phyloP scores from a whole-genome alignment of 2,888 invertebrate species.

The Rhimphoctona megacephalus region DNA sequence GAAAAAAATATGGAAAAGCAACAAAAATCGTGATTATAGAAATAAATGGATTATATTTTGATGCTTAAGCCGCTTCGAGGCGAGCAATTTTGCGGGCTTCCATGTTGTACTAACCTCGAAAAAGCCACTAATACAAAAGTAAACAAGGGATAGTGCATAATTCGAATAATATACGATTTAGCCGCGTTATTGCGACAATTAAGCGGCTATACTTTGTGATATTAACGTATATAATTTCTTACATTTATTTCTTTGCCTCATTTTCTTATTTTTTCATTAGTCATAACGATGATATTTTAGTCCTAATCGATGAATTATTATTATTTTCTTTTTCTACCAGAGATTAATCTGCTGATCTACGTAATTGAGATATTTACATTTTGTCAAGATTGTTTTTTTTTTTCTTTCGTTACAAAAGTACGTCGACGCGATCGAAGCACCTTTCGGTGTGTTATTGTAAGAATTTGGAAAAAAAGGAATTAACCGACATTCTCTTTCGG shows the following conservation, averaged over 20 bases:
- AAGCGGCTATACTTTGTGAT: slow-evolving; percentile 80
- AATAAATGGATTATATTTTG: slow-evolving; percentile 65
- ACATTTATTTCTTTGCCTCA: slow-evolving; percentile 64
- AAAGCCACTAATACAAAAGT: slow-evolving; percentile 36
- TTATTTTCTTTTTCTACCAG: slow-evolving; percentile 22
- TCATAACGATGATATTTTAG: slow-evolving; percentile 37
- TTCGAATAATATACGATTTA: slow-evolving; percentile 61
- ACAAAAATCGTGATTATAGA: slow-evolving; percentile 23
- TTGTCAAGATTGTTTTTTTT: slow-evolving; percentile 21
- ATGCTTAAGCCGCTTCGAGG: slow-evolving; percentile 66
- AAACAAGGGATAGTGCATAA: slow-evolving; percentile 49
- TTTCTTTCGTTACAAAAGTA: neutral
- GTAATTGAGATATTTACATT: slow-evolving; percentile 26
- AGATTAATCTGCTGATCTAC: slow-evolving; percentile 51
- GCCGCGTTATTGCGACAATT: slow-evolving; percentile 53
- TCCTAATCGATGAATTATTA: slow-evolving; percentile 23
- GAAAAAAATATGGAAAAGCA: slow-evolving; percentile 1
- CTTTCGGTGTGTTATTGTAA: slow-evolving; percentile 24
- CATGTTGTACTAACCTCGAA: slow-evolving; percentile 55
- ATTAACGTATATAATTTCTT: slow-evolving; percentile 78
- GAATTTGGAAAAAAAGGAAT: slow-evolving; percentile 11
- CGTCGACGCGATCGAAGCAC: neutral
- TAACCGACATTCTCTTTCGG: slow-evolving; percentile 15
- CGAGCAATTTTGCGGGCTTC: slow-evolving; percentile 67
- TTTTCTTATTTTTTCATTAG: slow-evolving; percentile 41